phyloP scores from a whole-genome alignment of 2,797 vertebrate species.

The Synaphobranchus kaupii region DNA sequence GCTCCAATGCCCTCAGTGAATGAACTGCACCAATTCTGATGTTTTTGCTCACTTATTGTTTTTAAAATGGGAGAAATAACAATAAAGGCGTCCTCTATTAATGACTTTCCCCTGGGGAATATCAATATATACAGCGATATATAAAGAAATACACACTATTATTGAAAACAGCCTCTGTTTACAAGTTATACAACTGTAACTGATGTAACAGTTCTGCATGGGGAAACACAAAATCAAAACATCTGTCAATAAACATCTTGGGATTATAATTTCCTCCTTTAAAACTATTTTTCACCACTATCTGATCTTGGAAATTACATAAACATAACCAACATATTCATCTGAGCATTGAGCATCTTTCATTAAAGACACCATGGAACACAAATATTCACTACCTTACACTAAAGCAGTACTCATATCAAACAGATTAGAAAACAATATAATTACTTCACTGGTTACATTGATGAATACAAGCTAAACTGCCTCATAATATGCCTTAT shows the following conservation, averaged over 20 bases:
- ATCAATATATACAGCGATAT: conserved; percentile 13
- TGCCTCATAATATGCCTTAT: too few species aligned
- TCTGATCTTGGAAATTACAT: not conserved
- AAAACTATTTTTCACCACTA: conserved; percentile 1
- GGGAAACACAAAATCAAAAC: not conserved
- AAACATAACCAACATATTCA: not conserved
- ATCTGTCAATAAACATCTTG: not conserved
- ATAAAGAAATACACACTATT: conserved; percentile 9
- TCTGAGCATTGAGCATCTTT: not conserved
- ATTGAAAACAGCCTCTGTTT: conserved; percentile 8
- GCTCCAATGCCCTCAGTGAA: conserved; percentile 25
- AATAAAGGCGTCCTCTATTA: not conserved
- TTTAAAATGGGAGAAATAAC: conserved; percentile 9
- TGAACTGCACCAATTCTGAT: not conserved
- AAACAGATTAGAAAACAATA: not conserved
- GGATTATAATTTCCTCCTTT: not conserved
- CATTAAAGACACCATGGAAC: not conserved
- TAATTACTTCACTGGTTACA: not conserved
- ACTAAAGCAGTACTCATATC: not conserved
- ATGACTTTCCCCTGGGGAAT: conserved; percentile 8
- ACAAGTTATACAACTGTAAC: not conserved
- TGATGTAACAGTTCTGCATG: conserved; percentile 1
- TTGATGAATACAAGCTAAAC: not conserved
- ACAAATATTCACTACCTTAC: not conserved
- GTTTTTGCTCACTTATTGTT: not conserved